Percentiles rank a stretch among this genome's conserved stretches.
phyloP scores from a whole-genome alignment of 2,888 invertebrate species.

The Slavum lentiscoides region DNA sequence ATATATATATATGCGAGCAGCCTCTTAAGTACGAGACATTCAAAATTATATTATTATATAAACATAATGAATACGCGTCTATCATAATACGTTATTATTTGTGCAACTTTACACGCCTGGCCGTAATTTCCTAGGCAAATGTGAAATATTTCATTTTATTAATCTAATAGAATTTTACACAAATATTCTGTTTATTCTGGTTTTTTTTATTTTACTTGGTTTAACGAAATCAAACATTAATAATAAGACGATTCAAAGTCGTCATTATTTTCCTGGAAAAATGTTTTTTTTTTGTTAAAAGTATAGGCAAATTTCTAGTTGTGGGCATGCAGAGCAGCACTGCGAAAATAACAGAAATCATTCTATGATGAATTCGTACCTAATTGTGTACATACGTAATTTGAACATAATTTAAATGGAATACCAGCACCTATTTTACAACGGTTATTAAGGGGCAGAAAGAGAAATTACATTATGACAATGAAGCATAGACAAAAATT shows the following conservation, averaged over 20 bases:
- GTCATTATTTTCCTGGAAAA: not conserved
- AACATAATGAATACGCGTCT: not conserved
- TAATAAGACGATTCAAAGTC: not conserved
- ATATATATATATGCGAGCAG: not conserved
- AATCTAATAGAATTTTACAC: not conserved
- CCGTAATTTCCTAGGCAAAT: not conserved
- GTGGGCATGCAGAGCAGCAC: slow-evolving; percentile 16
- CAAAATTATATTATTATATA: not conserved
- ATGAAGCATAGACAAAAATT: slow-evolving; percentile 1
- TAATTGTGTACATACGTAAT: slow-evolving; percentile 19
- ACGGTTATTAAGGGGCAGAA: not conserved
- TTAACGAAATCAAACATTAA: not conserved
- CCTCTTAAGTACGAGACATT: no score
- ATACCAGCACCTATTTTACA: slow-evolving; percentile 36
- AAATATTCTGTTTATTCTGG: no score
- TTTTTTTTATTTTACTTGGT: no score
- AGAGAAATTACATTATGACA: slow-evolving; percentile 10
- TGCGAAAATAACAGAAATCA: slow-evolving; percentile 20
- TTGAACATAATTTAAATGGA: slow-evolving; percentile 6
- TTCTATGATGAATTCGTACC: not conserved
- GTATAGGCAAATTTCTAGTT: not conserved
- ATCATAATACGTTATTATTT: not conserved
- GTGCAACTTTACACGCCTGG: not conserved
- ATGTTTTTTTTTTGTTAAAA: no score
- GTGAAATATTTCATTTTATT: not conserved